Conservation (phyloP, 92 coral and sea anemone species). For the Palythoa heliodiscus region DNA sequence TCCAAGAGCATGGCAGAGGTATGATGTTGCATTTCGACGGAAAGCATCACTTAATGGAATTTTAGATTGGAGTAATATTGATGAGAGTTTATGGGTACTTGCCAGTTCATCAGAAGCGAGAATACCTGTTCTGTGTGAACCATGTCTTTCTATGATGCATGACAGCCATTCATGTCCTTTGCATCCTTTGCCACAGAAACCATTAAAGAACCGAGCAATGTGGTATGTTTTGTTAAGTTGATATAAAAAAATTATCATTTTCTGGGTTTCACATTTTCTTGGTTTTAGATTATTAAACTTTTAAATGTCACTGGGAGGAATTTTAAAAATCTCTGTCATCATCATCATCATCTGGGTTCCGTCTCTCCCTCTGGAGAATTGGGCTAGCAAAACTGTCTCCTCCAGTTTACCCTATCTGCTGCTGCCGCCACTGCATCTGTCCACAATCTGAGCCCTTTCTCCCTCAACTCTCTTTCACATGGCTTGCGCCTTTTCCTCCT, state of each 20-base stretch:
- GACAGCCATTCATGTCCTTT: constrained; percentile 82
- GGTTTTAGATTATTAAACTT: background rate
- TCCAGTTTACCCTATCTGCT: no score
- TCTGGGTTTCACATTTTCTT: background rate
- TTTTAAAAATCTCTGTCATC: no score
- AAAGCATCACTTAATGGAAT: constrained; percentile 85
- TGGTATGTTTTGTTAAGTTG: constrained; percentile 17
- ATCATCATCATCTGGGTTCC: no score
- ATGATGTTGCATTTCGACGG: constrained; percentile 95
- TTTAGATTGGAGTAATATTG: constrained; percentile 82
- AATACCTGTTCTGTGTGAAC: constrained; percentile 74
- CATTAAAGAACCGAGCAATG: constrained; percentile 37
- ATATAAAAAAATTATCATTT: background rate
- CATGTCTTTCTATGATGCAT: constrained; percentile 88
- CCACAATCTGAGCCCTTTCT: no score
- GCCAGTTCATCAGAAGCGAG: constrained; percentile 93
- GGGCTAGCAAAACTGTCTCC: no score
- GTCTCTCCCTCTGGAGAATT: no score
- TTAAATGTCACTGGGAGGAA: no score
- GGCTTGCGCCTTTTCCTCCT: no score
- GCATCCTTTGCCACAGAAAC: constrained; percentile 50
- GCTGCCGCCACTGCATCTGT: no score
- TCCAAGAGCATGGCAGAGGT: constrained; percentile 93
- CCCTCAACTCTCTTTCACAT: no score
- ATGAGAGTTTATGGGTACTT: constrained; percentile 92